Base-by-base conservation (phyloP, 2,888 invertebrate genomes). In the Scaeva pyrastri region DNA sequence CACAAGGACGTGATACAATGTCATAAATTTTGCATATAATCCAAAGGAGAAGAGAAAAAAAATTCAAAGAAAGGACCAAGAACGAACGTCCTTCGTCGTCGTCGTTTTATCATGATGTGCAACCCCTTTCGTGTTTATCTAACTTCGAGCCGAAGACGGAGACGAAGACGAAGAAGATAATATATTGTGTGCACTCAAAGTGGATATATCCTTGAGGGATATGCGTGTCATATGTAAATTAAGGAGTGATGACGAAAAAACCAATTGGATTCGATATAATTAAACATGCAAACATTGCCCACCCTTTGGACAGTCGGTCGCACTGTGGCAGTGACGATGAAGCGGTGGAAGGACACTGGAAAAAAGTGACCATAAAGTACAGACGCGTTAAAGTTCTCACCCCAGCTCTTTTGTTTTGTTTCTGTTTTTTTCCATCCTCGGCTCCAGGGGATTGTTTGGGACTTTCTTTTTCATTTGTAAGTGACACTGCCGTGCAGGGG, bases 171-270 rank as follows among this genome's bases (percentile, higher is more conserved):
- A 16, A 16, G 45, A 64, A 64, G 64, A 64, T 31, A 19, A 52
- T 36, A 39, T 68, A 39, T 8, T 26, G 23, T 26, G 5, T 26
- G 16, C 56, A 58, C 36, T 58, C 12, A 12, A 21, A 41, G 14
- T 58, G n/a, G 74, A 66, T 55, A 60, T 58, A 55, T 78, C 74
- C 78, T 84, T 64, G n/a, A 70, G 83, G 78, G 74, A 84, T 74
- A 84, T 78, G 83, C 83, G 83, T 84, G 83, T 84, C 83, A 78
- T 84, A 84, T 84, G 83, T 84, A 78, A 84, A 78, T 84, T 84
- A 84, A 84, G 83, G 78, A 84, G 74, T 70, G 74, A 84, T 84
- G 78, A 78, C 71, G 77, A 84, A 84, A 84, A 78, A 70, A 78
- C 68, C 74, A 75, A 78, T 84, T 84, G 62, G 74, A 78, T 74